Base-by-base conservation (phyloP, 2,113 vertebrate genomes). In the Oreocharis arfaki region DNA sequence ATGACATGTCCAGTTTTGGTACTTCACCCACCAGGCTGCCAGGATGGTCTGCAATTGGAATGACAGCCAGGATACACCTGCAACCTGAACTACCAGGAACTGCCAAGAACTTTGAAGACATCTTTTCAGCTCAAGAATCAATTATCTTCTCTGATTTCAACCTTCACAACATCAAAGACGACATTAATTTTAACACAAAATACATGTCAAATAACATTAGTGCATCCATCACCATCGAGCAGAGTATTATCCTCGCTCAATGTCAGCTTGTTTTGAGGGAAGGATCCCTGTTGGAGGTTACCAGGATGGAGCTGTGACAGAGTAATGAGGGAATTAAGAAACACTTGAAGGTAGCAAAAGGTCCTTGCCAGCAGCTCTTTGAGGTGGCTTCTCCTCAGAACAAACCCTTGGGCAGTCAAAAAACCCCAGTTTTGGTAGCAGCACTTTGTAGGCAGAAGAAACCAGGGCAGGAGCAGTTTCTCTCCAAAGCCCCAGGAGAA, bases 141-240 rank as follows among this genome's bases (percentile, higher is more conserved):
- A 69, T 91, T 77, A 56, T 17, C 70, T 68, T 57, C 89, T 68
- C 86, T 9, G 44, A 89, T 87, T 64, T 86, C 88, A 96, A 94
- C 74, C 84, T 89, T 94, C 55, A 32, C 33, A 59, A 73, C 59
- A 85, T 65, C 93, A 89, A 92, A 93, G 80, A 57, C 3, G 18
- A 73, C 74, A 75, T 77, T 95, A 84, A 96, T 91, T 96, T 95
- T 56, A 85, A 86, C 85, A 59, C 30, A 35, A 92, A 94, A 92
- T 50, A 82, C 47, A 77, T 4, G 68, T 93, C 95, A 93, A 93
- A 92, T 74, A 93, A 32, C 19, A 2, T 84, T 47, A 89, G 69
- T 49, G 56, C 89, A 95, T 80, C 81, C 87, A 93, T 88, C 89
- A 94, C 28, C 69, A 46, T 33, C 84, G 3, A 94, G 70, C 74